Evolutionary conservation across 2,113 vertebrate genomes (phyloP), one percentile per base, ranked within the genome.

Genomic region (Brachypteracias leptosomus): DNA sequence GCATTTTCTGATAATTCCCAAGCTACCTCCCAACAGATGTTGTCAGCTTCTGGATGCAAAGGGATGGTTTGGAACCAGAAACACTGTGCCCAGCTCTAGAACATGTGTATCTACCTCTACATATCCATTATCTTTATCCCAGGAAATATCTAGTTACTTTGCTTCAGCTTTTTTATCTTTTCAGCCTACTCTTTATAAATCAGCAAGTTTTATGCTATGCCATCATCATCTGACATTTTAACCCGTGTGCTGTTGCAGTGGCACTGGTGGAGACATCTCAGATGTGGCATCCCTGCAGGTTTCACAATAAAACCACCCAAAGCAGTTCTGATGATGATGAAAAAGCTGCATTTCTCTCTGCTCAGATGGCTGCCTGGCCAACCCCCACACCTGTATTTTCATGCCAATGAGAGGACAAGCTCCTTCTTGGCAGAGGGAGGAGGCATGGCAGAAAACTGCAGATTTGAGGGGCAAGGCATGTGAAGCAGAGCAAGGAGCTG

Each of bases 341-440:
- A 36, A 51, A 42, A 44, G 8, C 49, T 49, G 35, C 18, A 19
- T 44, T 44, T 38, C 71, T 38, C 71, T 54, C 71, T 44, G 65
- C 59, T 38, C 31, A 77, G 40, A 12, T 1, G 0, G 38, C 65
- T 61, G 19, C 52, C 46, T 16, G n/a, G 51, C 8, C 44, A 18
- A 16, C 8, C 21, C 3, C 0, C 21, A 3, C 7, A 21, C 35
- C 54, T 49, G 47, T 24, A n/a, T 11, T 54, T 62, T 35, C 33
- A 4, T 5, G 18, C 13, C 42, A 36, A 11, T 1, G 35, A 47
- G 22, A 44, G 24, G 13, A n/a, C 35, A 3, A 3, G 19, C 9
- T 66, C 58, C n/a, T 65, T n/a, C 51, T 42, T 29, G n/a, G 3
- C 21, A 13, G 0, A 3, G 63, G n/a, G n/a, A 57, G n/a, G n/a